These are phyloP conservation scores for Montipora efflorescens DNA, from an alignment of 64 coral and sea anemone species.

Conservation along the genomic window DNA sequence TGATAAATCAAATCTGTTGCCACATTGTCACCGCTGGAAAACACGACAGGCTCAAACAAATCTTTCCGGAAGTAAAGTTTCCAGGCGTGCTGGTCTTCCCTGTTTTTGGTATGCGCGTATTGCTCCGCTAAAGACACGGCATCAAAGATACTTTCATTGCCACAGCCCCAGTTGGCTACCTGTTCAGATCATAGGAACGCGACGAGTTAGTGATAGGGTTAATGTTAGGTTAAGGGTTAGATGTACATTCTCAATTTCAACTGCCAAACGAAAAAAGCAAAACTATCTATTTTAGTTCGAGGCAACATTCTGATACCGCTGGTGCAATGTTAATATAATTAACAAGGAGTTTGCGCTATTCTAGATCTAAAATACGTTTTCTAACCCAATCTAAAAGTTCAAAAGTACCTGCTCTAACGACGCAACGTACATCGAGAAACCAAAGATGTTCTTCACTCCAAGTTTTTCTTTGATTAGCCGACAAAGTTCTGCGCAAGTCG, in stretches of 20 bases:
- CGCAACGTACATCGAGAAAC: constrained; percentile 56
- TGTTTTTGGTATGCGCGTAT: constrained; percentile 43
- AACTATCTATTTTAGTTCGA: no score
- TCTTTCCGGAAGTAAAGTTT: constrained; percentile 78
- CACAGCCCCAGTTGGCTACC: constrained; percentile 80
- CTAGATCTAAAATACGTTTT: no score
- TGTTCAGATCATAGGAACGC: background rate
- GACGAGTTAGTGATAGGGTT: background rate
- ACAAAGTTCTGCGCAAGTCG: constrained; percentile 52
- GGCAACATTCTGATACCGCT: no score
- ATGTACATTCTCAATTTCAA: no score
- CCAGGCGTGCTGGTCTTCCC: constrained; percentile 19
- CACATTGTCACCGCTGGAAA: constrained; percentile 42
- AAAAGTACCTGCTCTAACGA: constrained; percentile 30
- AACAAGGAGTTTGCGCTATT: no score
- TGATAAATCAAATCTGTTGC: constrained; percentile 72
- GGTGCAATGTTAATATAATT: no score
- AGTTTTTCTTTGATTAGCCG: constrained; percentile 12
- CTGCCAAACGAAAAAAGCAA: no score
- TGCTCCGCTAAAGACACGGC: constrained; percentile 73
- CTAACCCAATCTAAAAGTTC: background rate
- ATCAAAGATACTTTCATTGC: constrained; percentile 64
- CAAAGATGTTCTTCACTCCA: constrained; percentile 44
- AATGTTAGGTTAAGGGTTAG: background rate
- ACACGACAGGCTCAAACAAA: constrained; percentile 46